Percentiles rank a stretch among this genome's conserved stretches.
These are phyloP conservation scores for Gandaritis pyraliata DNA, from an alignment of 2,888 invertebrate genomes.

Conservation along the genomic window DNA sequence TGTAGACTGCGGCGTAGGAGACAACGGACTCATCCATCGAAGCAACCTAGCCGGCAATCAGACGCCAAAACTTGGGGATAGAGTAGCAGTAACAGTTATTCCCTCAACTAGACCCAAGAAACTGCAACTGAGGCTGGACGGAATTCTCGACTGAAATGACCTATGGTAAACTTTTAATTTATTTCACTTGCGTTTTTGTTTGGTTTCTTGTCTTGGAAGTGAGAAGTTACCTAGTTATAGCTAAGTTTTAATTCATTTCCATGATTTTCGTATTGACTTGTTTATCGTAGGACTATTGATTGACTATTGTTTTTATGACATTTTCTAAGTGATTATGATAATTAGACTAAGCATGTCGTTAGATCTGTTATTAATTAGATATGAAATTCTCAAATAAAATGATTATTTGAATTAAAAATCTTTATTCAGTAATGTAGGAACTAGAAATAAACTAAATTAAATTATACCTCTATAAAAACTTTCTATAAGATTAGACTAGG, in stretches of 20 bases:
- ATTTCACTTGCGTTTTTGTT: neutral
- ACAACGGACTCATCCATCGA: constrained; percentile 88
- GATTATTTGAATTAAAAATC: neutral
- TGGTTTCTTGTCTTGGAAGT: no score
- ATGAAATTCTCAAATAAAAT: constrained; percentile 34
- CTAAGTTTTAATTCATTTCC: constrained; percentile 25
- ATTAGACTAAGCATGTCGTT: constrained; percentile 16
- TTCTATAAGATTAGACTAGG: constrained; percentile 44
- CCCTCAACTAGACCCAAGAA: constrained; percentile 84
- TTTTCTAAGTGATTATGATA: constrained; percentile 18
- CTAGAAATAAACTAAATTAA: constrained; percentile 20
- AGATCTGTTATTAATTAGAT: constrained; percentile 14
- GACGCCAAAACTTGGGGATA: constrained; percentile 87
- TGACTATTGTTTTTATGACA: neutral
- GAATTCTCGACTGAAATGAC: constrained; percentile 63
- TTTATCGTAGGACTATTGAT: no score
- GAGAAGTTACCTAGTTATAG: no score
- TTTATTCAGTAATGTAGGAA: constrained; percentile 14
- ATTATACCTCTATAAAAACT: constrained; percentile 2
- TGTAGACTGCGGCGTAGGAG: constrained; percentile 92
- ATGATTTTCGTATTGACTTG: no score
- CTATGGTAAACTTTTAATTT: constrained; percentile 36
- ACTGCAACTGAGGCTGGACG: constrained; percentile 82
- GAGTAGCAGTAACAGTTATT: constrained; percentile 87
- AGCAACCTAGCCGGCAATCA: constrained; percentile 82